A percentile compares a stretch with the other conserved stretches of the same genome.
phyloP scores from a whole-genome alignment of 2,888 invertebrate species.

The Sinohyriopsis cumingii region DNA sequence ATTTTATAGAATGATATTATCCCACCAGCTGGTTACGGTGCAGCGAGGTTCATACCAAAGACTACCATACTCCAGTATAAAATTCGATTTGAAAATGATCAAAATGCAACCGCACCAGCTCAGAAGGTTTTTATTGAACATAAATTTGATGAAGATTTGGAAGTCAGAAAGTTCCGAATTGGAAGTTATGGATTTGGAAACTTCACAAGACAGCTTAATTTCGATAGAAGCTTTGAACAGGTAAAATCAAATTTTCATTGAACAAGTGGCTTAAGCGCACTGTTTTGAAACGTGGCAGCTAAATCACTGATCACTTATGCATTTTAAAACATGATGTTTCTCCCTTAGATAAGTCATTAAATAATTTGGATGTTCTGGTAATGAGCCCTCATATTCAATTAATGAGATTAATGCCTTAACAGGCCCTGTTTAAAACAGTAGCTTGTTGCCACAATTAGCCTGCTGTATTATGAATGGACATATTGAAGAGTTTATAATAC shows the following conservation, averaged over 20 bases:
- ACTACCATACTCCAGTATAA: conserved; percentile 8
- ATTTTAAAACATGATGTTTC: too few relatives aligned
- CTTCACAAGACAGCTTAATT: conserved; percentile 9
- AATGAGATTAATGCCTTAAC: too few relatives aligned
- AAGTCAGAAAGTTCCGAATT: conserved; percentile 14
- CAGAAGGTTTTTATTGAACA: conserved; percentile 24
- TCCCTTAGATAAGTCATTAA: too few relatives aligned
- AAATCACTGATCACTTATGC: too few relatives aligned
- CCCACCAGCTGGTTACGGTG: conserved; percentile 24
- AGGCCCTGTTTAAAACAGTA: too few relatives aligned
- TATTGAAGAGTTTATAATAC: too few relatives aligned
- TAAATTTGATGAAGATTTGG: conserved; percentile 13
- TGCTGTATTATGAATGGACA: too few relatives aligned
- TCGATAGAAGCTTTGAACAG: conserved; percentile 2
- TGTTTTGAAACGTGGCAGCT: too few relatives aligned
- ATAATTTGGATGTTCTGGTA: too few relatives aligned
- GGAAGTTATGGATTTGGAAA: conserved; percentile 24
- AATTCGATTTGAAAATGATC: conserved; percentile 29
- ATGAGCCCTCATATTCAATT: too few relatives aligned
- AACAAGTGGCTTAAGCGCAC: too few relatives aligned
- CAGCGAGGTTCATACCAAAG: conserved; percentile 19
- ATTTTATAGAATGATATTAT: conserved; percentile 24
- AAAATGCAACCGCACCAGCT: conserved; percentile 29
- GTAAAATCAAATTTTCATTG: neutral
- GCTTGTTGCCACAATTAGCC: too few relatives aligned